Base-by-base conservation (phyloP, 1,140 invertebrate species). In the Mamestra configurata region DNA sequence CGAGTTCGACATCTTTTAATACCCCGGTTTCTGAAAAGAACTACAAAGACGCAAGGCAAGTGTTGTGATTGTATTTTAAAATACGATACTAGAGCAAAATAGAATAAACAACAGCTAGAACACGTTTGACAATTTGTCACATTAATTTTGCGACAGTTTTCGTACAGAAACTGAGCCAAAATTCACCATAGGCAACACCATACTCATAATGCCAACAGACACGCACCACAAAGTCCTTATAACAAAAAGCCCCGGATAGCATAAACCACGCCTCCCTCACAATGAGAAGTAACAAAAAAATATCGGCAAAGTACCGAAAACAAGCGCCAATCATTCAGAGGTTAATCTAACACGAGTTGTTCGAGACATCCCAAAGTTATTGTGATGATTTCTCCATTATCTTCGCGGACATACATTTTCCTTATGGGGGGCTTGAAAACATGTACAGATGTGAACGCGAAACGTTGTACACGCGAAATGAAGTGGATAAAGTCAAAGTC, bases 361-460 rank as follows among this genome's bases (percentile, higher is more conserved):
- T 15, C 22, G 68, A 35, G 4, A 71, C 51, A 70, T 20, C 18
- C 22, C 0, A 22, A 73, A 73, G 71, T 57, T 66, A 35, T 55
- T 66, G 49, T 57, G 72, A 80, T 75, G 79, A 75, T 80, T 76
- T 53, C 68, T 75, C 46, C 57, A 79, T 79, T 79, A 80, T 68
- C 46, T 80, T 40, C 7, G 35, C 24, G 40, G 53, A 22, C 27
- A 27, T 70, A 70, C 72, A 59, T 80, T 76, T 80, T 77, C 72
- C 64, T 70, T 77, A 20, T 72, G 10, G n/a, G 40, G 13, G 61
- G 20, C n/a, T n/a, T n/a, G n/a, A n/a, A n/a, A n/a, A n/a, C n/a
- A 27, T 51, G 55, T 31, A 57, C 4, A n/a, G 18, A 46, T 20
- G 35, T 27, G 49, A 20, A 75, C 51, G 18, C 46, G 43, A 22